Evolutionary conservation across 92 coral and sea anemone species (phyloP).

Genomic region (Porites rus): DNA sequence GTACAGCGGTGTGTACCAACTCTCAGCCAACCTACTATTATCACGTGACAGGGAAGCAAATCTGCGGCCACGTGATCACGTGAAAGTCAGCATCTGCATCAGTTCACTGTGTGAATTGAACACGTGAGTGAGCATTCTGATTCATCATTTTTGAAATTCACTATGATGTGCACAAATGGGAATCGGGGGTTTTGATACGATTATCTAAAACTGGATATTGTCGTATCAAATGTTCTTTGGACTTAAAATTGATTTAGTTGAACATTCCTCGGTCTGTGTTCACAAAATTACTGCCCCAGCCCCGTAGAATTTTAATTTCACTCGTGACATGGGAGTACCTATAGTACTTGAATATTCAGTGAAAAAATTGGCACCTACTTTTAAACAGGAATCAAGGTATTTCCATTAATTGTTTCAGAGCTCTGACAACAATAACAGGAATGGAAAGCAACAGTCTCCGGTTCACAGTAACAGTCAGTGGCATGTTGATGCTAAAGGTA

Average conservation of each 20-base stretch:
- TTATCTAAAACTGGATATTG: neutral
- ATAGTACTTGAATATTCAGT: too few species aligned
- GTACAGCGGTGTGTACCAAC: constrained; percentile 92
- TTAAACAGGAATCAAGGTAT: neutral
- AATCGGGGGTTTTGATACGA: too few species aligned
- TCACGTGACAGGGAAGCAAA: constrained; percentile 92
- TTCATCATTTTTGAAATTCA: neutral
- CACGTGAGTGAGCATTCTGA: constrained; percentile 72
- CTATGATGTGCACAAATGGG: too few species aligned
- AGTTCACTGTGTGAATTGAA: constrained; percentile 91
- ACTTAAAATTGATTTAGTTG: neutral
- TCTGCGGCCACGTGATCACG: constrained; percentile 96
- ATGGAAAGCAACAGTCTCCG: constrained; percentile 90
- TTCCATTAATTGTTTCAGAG: constrained; percentile 42
- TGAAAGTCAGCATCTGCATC: constrained; percentile 94
- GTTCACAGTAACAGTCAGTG: constrained; percentile 88
- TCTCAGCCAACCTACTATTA: constrained; percentile 77
- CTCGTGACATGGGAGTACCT: too few species aligned
- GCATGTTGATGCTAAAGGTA: constrained; percentile 91
- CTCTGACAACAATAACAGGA: constrained; percentile 89
- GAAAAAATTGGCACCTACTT: too few species aligned
- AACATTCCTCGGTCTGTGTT: neutral
- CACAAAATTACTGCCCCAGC: too few species aligned
- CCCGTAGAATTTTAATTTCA: neutral
- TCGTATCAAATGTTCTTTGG: neutral